A percentile compares a stretch with the other conserved stretches of the same genome.
These are phyloP conservation scores for Empidonax traillii DNA, from an alignment of 2,113 vertebrate species.

Conservation along the genomic window DNA sequence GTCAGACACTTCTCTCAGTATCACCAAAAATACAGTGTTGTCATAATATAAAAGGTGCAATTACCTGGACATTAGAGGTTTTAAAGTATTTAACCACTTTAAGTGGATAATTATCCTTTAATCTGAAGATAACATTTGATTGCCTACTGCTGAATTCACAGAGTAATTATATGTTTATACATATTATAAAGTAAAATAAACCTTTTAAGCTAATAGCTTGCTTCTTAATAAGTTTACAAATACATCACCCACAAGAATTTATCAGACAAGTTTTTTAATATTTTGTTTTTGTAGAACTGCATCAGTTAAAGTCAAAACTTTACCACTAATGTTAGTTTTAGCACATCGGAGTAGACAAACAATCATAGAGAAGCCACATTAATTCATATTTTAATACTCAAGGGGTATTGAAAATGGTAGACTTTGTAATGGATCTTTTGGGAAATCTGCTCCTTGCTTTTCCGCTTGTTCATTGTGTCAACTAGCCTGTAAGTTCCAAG, in stretches of 20 bases:
- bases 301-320: background rate
- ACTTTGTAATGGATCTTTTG: background rate
- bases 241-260: background rate
- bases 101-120: slow-evolving; percentile 54
- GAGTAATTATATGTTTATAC: slow-evolving; percentile 41
- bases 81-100: slow-evolving; percentile 39
- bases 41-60: slow-evolving; percentile 6
- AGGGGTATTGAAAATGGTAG: background rate
- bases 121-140: slow-evolving; percentile 49
- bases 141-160: slow-evolving; percentile 15
- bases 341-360: background rate
- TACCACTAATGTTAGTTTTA: background rate
- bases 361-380: background rate
- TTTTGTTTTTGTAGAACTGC: background rate
- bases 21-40: background rate
- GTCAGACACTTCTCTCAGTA: background rate
- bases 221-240: slow-evolving; percentile 29
- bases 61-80: slow-evolving; percentile 39
- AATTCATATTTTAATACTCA: background rate
- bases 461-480: background rate
- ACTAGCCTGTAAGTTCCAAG: background rate
- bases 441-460: background rate
- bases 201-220: slow-evolving; percentile 30
- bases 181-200: slow-evolving; percentile 52
- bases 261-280: background rate